Conservation (phyloP, 2,888 invertebrate genomes). For the Lycocerus yunnanus region DNA sequence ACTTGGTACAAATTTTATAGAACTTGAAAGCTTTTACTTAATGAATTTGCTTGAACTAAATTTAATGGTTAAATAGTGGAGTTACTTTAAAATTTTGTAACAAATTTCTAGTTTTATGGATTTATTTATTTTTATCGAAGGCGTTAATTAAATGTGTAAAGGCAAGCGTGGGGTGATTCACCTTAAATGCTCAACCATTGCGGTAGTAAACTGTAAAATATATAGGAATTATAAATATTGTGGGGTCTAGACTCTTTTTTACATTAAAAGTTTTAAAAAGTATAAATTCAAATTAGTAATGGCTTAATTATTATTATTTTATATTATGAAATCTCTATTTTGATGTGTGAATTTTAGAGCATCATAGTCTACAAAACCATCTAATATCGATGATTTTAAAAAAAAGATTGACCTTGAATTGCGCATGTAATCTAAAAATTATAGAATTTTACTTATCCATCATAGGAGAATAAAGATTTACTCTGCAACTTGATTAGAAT, state of each 20-base stretch:
- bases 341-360: too few species aligned
- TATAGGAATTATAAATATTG: background rate
- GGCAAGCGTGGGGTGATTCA: background rate
- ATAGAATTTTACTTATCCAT: too few species aligned
- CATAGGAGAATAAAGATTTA: too few species aligned
- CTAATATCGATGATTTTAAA: too few species aligned
- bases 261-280: background rate
- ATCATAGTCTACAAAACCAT: too few species aligned
- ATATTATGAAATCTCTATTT: too few species aligned
- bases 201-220: background rate
- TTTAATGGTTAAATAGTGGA: background rate
- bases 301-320: too few species aligned
- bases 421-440: too few species aligned
- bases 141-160: background rate
- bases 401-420: too few species aligned
- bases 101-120: background rate
- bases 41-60: background rate
- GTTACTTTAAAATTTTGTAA: background rate
- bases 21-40: background rate
- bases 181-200: background rate
- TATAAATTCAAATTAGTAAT: background rate
- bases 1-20: background rate
- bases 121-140: background rate
- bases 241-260: background rate
- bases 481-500: too few species aligned